Base-by-base conservation (phyloP, 2,113 vertebrate genomes). In the Panthera uncia region DNA sequence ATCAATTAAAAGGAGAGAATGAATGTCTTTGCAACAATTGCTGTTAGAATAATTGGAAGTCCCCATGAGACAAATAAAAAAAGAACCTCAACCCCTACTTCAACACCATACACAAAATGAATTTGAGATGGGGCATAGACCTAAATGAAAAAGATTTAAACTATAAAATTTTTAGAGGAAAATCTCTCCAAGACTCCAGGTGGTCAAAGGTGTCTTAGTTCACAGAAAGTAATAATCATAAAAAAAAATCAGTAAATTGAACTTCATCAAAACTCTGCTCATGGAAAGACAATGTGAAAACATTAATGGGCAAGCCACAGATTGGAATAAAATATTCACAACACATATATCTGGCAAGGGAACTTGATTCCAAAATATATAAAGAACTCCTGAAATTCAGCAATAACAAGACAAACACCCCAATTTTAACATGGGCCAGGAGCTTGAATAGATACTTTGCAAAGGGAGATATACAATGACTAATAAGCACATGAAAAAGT, bases 381-480 rank as follows among this genome's bases (percentile, higher is more conserved):
- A 82, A 65, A 85, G 50, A 89, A 87, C 61, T 78, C 41, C 55
- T 74, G 90, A 78, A 78, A 92, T 85, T 92, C 65, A 85, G 31
- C 57, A 80, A 80, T 48, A 66, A 65, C 31, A 81, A 52, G 50
- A 74, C 36, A 50, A 27, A 29, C 38, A 89, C 66, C 25, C 10
- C 29, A 48, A 48, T 66, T 87, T 73, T 4, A 66, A 93, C 80
- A 57, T 66, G 79, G 71, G 8, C 7, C 92, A 93, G 79, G 63
- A 18, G 63, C 48, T 80, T 69, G 73, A 55, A 90, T 13, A 91
- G 41, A 87, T 1, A 66, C 5, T 68, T 91, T 52, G 69, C 45
- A 57, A 66, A 57, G 78, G 50, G 73, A 83, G 16, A 81, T 36
- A 48, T 45, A 52, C 27, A 89, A 65, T 38, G n/a, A 93, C 31